Evolutionary conservation across 1,140 invertebrate genomes (phyloP), one percentile per base, ranked within the genome.

Genomic region (Belonocnema kinseyi): DNA sequence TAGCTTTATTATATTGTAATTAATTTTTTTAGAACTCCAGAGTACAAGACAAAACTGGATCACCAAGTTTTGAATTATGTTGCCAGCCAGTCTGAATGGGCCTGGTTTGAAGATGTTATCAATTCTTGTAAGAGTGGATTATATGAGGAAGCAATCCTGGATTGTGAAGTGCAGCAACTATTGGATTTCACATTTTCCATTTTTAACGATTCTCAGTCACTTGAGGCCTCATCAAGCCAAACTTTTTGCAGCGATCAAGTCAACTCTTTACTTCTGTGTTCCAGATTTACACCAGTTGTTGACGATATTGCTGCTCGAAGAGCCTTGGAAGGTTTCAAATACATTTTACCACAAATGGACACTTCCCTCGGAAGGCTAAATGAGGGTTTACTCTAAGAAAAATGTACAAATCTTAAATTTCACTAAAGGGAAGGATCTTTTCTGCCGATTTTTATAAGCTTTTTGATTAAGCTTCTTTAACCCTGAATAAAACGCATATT

Each of bases 311-410:
- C 80, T 12, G 71, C 77, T 17, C 78, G 83, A 26, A 77, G 51
- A 50, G 75, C 83, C 16, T 61, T 85, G 4, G 72, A 85, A 54
- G 73, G 81, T 70, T 85, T 83, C 19, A 26, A 50, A 1, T 52
- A 70, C 17, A 26, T 83, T n/a, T 58, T 85, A 61, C 50, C 40
- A 2, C 40, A 50, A 26, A 77, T 17, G 21, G 19, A 51, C 54
- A 53, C 46, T 33, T 79, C 73, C 53, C 71, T 66, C 0, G 12
- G 40, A 66, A 66, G 33, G 33, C 10, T 66, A 66, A 33, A 66
- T 16, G 8, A n/a, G 21, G 40, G 40, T 46, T 46, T 46, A 46
- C 40, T 46, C 40, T 46, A 33, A 33, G 26, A 33, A 33, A 33
- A 33, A 33, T 5, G 2, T 33, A 33, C 26, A 33, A 33, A 33